A percentile compares a stretch with the other conserved stretches of the same genome.
Evolutionary conservation across 1,140 invertebrate genomes (phyloP).

Genomic region (Lepeophtheirus salmonis): DNA sequence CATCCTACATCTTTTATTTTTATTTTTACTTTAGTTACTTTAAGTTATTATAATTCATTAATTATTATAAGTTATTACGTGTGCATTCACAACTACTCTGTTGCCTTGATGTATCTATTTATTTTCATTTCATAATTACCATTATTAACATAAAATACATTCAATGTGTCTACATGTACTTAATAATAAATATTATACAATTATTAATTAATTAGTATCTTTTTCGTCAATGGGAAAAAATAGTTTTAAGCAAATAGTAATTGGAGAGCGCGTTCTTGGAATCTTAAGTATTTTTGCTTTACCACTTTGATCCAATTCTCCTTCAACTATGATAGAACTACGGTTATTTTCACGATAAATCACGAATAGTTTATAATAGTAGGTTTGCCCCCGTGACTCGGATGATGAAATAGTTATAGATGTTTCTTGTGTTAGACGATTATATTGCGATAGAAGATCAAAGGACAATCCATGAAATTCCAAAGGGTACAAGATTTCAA

Average conservation of each 20-base stretch:
- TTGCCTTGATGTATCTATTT: no score
- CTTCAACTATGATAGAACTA: not conserved
- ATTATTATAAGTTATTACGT: no score
- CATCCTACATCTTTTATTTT: no score
- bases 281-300: not conserved
- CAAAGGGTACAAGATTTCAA: not conserved
- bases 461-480: not conserved
- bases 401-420: not conserved
- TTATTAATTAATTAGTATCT: not conserved
- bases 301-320: not conserved
- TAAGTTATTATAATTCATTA: no score
- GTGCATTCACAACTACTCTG: no score
- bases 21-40: no score
- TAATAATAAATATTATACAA: not conserved
- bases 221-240: not conserved
- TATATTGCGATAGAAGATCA: not conserved
- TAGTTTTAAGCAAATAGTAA: not conserved
- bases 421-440: not conserved
- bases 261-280: not conserved
- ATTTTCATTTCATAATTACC: no score
- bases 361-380: not conserved
- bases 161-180: no score
- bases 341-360: not conserved
- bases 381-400: not conserved
- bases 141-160: no score